These are phyloP conservation scores for Percina caprodes DNA, from an alignment of 2,113 vertebrate species.

Conservation along the genomic window DNA sequence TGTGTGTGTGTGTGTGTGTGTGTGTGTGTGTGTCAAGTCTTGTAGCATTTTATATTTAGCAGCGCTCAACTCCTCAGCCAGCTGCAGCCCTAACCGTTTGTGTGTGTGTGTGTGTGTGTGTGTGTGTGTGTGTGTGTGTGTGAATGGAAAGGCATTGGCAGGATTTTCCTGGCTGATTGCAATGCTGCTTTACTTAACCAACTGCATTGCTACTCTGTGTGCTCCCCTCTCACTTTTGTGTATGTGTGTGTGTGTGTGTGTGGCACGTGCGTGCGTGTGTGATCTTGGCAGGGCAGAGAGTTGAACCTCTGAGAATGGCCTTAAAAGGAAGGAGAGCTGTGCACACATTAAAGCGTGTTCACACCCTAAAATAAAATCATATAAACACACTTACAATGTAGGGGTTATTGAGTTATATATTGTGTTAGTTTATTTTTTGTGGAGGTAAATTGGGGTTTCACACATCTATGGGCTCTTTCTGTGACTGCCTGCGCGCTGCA, in stretches of 20 bases:
- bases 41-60: constrained; percentile 71
- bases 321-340: constrained; percentile 81
- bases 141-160: constrained; percentile 51
- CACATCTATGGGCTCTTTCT: constrained; percentile 30
- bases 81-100: constrained; percentile 65
- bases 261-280: constrained; percentile 14
- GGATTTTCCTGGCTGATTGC: constrained; percentile 54
- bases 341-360: constrained; percentile 51
- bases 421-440: constrained; percentile 32
- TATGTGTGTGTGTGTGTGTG: constrained; percentile 17
- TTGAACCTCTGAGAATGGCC: constrained; percentile 74
- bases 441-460: constrained; percentile 33
- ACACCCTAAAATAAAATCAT: constrained; percentile 27
- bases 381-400: constrained; percentile 8
- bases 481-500: not conserved
- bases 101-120: constrained; percentile 19
- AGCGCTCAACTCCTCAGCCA: constrained; percentile 55
- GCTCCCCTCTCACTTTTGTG: constrained; percentile 13
- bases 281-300: constrained; percentile 72
- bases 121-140: constrained; percentile 18
- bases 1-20: constrained; percentile 5
- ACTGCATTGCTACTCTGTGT: constrained; percentile 44
- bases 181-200: constrained; percentile 52
- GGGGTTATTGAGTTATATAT: not conserved
- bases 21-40: not conserved